A percentile compares a stretch with the other conserved stretches of the same genome.
These are phyloP conservation scores for Thera obeliscata DNA, from an alignment of 2,888 invertebrate species.

Conservation along the genomic window DNA sequence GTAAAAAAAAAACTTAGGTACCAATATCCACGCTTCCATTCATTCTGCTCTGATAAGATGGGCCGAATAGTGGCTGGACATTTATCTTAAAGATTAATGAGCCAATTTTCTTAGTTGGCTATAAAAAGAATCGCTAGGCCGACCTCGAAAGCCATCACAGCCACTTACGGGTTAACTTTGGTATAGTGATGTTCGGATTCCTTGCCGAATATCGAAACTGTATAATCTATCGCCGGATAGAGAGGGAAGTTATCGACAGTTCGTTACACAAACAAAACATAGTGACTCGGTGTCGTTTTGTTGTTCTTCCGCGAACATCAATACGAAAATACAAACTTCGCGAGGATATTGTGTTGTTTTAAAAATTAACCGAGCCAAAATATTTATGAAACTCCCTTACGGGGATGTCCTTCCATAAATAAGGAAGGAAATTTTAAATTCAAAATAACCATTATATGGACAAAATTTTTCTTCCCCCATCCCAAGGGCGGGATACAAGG, in stretches of 20 bases:
- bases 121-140: conserved; percentile 82
- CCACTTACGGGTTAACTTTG: conserved; percentile 71
- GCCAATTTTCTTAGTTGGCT: conserved; percentile 84
- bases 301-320: conserved; percentile 12
- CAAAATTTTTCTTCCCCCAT: conserved; percentile 71
- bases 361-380: conserved; percentile 46
- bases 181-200: conserved; percentile 55
- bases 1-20: conserved; percentile 63
- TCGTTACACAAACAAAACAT: conserved; percentile 38
- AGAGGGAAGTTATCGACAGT: conserved; percentile 41
- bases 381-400: conserved; percentile 46
- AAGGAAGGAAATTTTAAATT: conserved; percentile 68
- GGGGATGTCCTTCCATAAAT: conserved; percentile 50
- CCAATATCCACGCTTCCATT: conserved; percentile 71
- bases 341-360: conserved; percentile 14
- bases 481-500: conserved; percentile 76
- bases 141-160: conserved; percentile 66
- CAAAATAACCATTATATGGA: conserved; percentile 80
- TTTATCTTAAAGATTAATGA: conserved; percentile 85
- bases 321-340: conserved; percentile 8
- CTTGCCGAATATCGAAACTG: conserved; percentile 47
- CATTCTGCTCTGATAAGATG: conserved; percentile 80
- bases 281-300: conserved; percentile 23
- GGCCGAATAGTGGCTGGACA: conserved; percentile 81
- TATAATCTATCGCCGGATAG: conserved; percentile 40